Evolutionary conservation across 2,797 vertebrate species (phyloP), one percentile per base, ranked within the genome.

Genomic region (Hydrolagus colliei): DNA sequence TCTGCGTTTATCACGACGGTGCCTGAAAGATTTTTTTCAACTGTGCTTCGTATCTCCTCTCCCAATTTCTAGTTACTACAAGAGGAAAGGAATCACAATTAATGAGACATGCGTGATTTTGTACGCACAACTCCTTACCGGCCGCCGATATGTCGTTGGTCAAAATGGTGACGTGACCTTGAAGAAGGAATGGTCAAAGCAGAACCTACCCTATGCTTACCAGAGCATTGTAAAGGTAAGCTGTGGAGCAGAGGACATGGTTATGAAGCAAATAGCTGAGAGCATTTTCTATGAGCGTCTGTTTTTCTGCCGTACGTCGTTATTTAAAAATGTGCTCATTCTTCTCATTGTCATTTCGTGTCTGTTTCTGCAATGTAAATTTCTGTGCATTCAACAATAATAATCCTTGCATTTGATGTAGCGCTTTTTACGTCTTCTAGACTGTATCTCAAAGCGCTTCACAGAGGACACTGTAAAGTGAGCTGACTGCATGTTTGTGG

Each of bases 131-230:
- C 88, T 97, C 90, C 94, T 99, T 87, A 95, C 96, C 18, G 97
- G 97, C 79, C 94, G 92, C 87, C 98, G 95, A 86, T 99, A 97
- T 4, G 92, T 97, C 61, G 92, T 97, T 74, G 95, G 92, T 90
- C 94, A 95, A 87, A 95, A 91, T 20, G 97, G 97, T 73, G 93
- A 95, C 63, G 97, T 99, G 87, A 93, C 92, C 88, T 92, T 99
- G 86, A 96, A 99, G 92, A 99, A 98, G 87, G 97, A 99, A 89
- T 99, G 98, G 98, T 93, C 96, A 88, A 98, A 97, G 90, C 97
- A 99, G 91, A 90, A 94, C 88, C 93, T 98, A 86, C 96, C 97
- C 76, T 98, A 97, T 89, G 95, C 96, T 89, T 93, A 92, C 91
- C 97, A 99, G 92, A 96, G 96, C 0, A 87, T 97, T 87, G 97